Evolutionary conservation across 2,797 vertebrate genomes (phyloP).

Genomic region (Tragelaphus oryx): DNA sequence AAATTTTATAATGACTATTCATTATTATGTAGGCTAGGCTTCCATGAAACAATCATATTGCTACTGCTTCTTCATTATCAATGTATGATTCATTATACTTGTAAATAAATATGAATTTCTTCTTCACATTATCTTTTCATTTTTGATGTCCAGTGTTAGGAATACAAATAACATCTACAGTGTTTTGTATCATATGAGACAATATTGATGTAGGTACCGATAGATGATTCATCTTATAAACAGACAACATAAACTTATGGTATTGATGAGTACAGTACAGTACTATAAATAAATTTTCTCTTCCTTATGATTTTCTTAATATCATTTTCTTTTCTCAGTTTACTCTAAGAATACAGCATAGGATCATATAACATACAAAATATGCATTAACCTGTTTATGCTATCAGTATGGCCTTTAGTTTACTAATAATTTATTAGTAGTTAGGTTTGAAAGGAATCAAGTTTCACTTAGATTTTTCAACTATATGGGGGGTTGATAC

Average conservation of each 20-base stretch:
- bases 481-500: not conserved
- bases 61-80: not conserved
- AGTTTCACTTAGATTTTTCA: not conserved
- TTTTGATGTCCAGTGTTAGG: not conserved
- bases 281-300: not conserved
- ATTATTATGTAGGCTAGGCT: not conserved
- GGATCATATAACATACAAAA: not conserved
- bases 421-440: not conserved
- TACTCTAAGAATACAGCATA: not conserved
- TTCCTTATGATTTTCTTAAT: not conserved
- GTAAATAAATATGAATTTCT: not conserved
- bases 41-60: not conserved
- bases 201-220: not conserved
- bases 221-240: not conserved
- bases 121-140: not conserved
- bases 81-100: not conserved
- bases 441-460: not conserved
- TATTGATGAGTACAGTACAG: not conserved
- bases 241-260: not conserved
- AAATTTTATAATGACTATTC: not conserved
- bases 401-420: not conserved
- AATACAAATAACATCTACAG: not conserved
- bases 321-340: not conserved
- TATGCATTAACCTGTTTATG: not conserved
- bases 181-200: not conserved